Evolutionary conservation across 92 coral and sea anemone genomes (phyloP).

Genomic region (Parazoanthus atlanticus): DNA sequence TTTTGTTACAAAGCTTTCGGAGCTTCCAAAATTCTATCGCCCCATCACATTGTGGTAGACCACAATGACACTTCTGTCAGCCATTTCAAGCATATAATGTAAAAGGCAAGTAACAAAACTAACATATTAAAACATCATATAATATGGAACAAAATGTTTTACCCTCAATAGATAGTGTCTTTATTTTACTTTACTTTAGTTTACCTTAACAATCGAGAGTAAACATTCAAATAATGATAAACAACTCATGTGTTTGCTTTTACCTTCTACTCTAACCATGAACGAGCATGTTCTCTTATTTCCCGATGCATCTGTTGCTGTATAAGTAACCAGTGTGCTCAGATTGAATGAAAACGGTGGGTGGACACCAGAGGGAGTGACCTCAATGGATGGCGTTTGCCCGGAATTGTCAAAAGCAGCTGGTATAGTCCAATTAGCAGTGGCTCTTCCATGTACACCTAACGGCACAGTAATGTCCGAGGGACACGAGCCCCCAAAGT

Average conservation of each 20-base stretch:
- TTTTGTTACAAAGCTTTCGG: too few species aligned
- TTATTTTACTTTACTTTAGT: too few species aligned
- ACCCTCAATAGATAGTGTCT: too few species aligned
- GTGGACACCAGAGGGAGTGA: slow-evolving; percentile 44
- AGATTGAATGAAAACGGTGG: slow-evolving; percentile 53
- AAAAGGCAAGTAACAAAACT: too few species aligned
- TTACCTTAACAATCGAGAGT: too few species aligned
- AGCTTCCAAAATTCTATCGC: too few species aligned
- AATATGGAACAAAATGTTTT: too few species aligned
- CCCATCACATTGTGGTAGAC: too few species aligned
- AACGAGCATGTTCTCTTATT: slow-evolving; percentile 54
- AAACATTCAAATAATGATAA: too few species aligned
- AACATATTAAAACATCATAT: too few species aligned
- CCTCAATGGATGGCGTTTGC: slow-evolving; percentile 26
- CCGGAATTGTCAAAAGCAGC: slow-evolving; percentile 55
- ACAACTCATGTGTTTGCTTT: neutral
- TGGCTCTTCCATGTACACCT: slow-evolving; percentile 23
- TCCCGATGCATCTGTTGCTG: slow-evolving; percentile 57
- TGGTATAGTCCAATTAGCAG: slow-evolving; percentile 61
- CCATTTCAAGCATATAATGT: too few species aligned
- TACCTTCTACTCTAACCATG: slow-evolving; percentile 58
- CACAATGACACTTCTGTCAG: too few species aligned
- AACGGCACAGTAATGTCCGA: slow-evolving; percentile 51
- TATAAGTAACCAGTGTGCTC: slow-evolving; percentile 44
- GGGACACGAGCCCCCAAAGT: slow-evolving; percentile 55